Conservation (phyloP, 2,113 vertebrate genomes). For the Raja brachyura region DNA sequence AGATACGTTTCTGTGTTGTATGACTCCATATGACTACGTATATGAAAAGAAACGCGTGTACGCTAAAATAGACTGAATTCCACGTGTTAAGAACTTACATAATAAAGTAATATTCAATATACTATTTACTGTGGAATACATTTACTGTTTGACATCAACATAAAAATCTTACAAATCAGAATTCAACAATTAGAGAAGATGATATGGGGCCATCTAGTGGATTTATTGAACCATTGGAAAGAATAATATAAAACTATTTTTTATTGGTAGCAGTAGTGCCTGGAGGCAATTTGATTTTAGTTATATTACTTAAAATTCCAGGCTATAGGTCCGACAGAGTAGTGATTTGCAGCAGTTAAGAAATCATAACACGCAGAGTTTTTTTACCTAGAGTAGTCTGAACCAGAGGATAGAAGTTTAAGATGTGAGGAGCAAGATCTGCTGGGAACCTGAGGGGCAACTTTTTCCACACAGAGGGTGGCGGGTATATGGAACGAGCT, state of each 20-base stretch:
- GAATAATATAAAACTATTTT: neutral
- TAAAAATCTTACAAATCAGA: neutral
- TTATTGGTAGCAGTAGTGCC: neutral
- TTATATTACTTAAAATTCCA: neutral
- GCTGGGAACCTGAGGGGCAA: no score
- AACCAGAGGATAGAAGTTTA: no score
- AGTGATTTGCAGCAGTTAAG: neutral
- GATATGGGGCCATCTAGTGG: constrained; percentile 25
- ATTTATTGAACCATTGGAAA: neutral
- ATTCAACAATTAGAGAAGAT: neutral
- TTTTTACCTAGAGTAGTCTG: no score
- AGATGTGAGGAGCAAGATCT: no score
- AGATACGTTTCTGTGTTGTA: no score
- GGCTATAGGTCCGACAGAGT: neutral
- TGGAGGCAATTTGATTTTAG: neutral
- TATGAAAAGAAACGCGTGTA: no score
- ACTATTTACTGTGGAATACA: neutral
- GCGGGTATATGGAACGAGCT: no score
- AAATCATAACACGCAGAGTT: neutral
- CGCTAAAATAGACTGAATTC: neutral
- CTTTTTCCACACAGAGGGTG: no score
- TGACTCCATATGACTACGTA: no score
- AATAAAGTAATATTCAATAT: neutral
- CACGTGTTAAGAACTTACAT: neutral
- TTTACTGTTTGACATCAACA: neutral